Percentiles rank a stretch among this genome's conserved stretches.
Evolutionary conservation across 64 coral and sea anemone genomes (phyloP).

Genomic region (Cladopsammia gracilis): DNA sequence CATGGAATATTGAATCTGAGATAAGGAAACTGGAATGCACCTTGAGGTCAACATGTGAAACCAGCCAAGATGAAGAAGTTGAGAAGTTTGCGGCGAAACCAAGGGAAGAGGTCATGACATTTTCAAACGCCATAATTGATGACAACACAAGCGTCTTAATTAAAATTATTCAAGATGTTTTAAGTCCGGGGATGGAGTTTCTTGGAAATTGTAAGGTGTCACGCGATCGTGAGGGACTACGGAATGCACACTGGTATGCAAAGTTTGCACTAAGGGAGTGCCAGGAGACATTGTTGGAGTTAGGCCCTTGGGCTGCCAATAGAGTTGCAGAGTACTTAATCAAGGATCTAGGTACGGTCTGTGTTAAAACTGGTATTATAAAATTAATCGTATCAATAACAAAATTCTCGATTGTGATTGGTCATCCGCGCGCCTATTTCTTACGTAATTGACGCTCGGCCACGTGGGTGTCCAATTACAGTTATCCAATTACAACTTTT

Average conservation of each 20-base stretch:
- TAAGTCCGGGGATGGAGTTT: conserved; percentile 52
- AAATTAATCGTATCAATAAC: too few species aligned
- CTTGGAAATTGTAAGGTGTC: conserved; percentile 55
- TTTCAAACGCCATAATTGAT: conserved; percentile 21
- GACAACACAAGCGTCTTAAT: conserved; percentile 38
- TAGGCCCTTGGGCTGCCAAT: conserved; percentile 85
- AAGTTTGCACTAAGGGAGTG: conserved; percentile 85
- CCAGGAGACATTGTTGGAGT: conserved; percentile 65
- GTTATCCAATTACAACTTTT: too few species aligned
- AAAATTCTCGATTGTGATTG: too few species aligned
- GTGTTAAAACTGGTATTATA: too few species aligned
- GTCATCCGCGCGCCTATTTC: too few species aligned
- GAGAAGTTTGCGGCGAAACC: conserved; percentile 86
- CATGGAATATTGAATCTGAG: conserved; percentile 68
- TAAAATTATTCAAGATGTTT: conserved; percentile 15
- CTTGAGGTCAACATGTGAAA: conserved; percentile 85
- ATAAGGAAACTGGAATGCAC: conserved; percentile 83
- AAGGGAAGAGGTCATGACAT: conserved; percentile 39
- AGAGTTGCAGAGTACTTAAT: conserved; percentile 86
- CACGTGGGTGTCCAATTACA: too few species aligned
- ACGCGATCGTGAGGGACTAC: not conserved
- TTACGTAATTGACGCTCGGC: too few species aligned
- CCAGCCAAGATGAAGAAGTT: conserved; percentile 81
- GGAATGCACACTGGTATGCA: conserved; percentile 23
- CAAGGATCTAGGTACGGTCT: conserved; percentile 73